These are phyloP conservation scores for Solenopsis fugax DNA, from an alignment of 1,140 invertebrate species.

Conservation along the genomic window DNA sequence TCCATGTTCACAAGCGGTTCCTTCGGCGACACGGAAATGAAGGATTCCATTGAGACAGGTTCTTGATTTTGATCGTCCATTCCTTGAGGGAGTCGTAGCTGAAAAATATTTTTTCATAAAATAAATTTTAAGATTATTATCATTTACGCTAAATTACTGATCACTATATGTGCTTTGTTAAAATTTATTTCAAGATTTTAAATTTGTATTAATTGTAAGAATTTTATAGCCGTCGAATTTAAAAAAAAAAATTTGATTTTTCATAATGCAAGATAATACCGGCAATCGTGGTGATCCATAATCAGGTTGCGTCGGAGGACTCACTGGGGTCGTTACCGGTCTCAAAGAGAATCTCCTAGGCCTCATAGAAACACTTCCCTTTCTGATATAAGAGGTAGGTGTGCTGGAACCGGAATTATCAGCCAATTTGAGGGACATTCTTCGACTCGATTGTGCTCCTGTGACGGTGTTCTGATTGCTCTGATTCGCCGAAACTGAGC, in stretches of 20 bases:
- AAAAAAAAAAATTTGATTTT: not conserved
- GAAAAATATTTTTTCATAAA: constrained; percentile 3
- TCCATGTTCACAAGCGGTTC: constrained; percentile 81
- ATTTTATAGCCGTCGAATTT: not conserved
- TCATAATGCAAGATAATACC: constrained; percentile 66
- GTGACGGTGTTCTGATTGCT: constrained; percentile 80
- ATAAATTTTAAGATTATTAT: not conserved
- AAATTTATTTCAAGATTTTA: not conserved
- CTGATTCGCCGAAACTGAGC: constrained; percentile 66
- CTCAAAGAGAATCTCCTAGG: constrained; percentile 85
- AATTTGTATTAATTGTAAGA: not conserved
- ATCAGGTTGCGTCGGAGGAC: constrained; percentile 73
- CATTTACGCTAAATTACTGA: not conserved
- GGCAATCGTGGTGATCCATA: constrained; percentile 76
- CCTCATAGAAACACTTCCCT: constrained; percentile 73
- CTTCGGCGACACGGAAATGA: constrained; percentile 78
- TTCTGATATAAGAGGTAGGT: constrained; percentile 72
- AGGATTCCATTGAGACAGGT: constrained; percentile 7
- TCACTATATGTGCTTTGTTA: not conserved
- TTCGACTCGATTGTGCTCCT: constrained; percentile 64
- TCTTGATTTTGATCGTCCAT: constrained; percentile 1
- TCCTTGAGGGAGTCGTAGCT: constrained; percentile 20
- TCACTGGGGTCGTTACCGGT: constrained; percentile 81
- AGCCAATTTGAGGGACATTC: constrained; percentile 79
- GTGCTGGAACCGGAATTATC: constrained; percentile 73